A percentile compares a stretch with the other conserved stretches of the same genome.
Conservation (phyloP, 2,113 vertebrate species). For the Mixornis gularis region DNA sequence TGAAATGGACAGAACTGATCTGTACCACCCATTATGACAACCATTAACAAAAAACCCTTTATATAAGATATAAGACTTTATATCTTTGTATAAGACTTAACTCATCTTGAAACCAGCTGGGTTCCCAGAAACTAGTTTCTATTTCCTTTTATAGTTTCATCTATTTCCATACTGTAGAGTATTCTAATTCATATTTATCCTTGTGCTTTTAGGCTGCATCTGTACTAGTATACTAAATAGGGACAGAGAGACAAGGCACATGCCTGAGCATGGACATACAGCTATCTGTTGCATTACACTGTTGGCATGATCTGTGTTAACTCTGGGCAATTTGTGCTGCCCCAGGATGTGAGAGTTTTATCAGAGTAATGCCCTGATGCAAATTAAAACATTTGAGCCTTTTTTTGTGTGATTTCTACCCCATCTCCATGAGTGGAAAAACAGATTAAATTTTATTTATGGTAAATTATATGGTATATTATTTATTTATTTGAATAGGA, state of each 20-base stretch:
- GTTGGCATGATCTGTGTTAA: fast-evolving
- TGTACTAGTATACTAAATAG: neutral
- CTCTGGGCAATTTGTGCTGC: neutral
- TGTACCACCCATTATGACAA: neutral
- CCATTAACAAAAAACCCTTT: neutral
- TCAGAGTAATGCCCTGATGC: neutral
- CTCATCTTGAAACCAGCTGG: neutral
- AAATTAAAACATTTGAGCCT: neutral
- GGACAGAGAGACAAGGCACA: neutral
- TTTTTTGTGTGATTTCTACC: neutral
- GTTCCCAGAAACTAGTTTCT: neutral
- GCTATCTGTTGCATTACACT: neutral
- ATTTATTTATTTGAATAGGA: neutral
- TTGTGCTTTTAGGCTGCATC: neutral
- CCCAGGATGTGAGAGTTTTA: neutral
- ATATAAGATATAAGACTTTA: no score
- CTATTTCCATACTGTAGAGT: neutral
- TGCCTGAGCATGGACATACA: neutral
- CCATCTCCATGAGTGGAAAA: neutral
- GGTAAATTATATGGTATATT: neutral
- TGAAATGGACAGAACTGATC: neutral
- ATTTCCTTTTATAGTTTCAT: neutral
- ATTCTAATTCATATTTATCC: neutral
- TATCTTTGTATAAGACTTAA: neutral
- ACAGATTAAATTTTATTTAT: neutral